These are phyloP conservation scores for Sylvilagus bachmani DNA, from an alignment of 2,113 vertebrate species.

Conservation along the genomic window DNA sequence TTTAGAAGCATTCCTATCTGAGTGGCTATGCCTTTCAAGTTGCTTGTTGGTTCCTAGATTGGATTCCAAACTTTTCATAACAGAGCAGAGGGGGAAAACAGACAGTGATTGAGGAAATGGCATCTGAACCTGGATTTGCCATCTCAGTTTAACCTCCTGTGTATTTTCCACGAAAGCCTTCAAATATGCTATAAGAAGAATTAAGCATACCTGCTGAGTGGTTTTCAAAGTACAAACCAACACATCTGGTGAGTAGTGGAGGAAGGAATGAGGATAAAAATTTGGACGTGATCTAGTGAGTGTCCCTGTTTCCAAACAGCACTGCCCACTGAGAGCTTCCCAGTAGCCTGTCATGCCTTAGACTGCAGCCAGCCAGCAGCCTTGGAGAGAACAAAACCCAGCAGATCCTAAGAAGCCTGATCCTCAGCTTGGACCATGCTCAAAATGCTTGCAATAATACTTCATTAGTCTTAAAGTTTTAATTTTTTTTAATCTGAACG, in stretches of 20 bases:
- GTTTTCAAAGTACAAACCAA: slow-evolving; percentile 25
- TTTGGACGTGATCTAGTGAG: background rate
- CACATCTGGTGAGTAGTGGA: background rate
- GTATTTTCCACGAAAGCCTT: background rate
- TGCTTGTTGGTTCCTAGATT: background rate
- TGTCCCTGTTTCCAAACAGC: background rate
- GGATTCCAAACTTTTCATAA: slow-evolving; percentile 32
- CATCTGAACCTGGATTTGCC: background rate
- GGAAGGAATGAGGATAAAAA: slow-evolving; percentile 29
- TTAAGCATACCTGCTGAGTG: background rate
- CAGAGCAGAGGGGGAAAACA: background rate
- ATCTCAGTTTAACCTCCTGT: background rate
- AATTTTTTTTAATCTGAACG: background rate
- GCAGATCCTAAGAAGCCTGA: background rate
- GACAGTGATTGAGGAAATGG: background rate
- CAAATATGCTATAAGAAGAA: background rate
- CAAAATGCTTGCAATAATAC: background rate
- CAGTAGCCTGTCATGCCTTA: too few relatives aligned
- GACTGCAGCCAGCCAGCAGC: background rate
- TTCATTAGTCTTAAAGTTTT: background rate
- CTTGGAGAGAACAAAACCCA: background rate
- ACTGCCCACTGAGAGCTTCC: background rate
- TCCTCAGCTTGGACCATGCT: background rate
- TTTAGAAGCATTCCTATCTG: background rate
- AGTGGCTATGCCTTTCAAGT: background rate